Evolutionary conservation across 2,888 invertebrate species (phyloP).

Genomic region (Oithona nana): DNA sequence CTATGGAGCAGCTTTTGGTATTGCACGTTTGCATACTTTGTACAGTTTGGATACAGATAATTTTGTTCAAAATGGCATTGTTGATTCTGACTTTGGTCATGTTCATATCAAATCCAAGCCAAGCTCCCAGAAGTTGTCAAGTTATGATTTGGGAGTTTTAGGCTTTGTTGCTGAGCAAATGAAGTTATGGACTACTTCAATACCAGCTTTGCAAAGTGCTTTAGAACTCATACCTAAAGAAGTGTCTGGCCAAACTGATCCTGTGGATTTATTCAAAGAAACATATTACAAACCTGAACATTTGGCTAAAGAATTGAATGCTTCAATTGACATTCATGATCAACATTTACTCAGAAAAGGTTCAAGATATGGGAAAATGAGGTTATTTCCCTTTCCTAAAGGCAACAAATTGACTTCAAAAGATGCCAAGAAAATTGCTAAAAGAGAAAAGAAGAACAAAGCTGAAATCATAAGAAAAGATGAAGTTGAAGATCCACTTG

Average conservation of each 20-base stretch:
- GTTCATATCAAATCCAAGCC: background rate
- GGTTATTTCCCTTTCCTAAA: background rate
- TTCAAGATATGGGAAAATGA: background rate
- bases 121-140: background rate
- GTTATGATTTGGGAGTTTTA: no score
- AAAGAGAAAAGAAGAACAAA: background rate
- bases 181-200: no score
- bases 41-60: background rate
- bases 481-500: background rate
- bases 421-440: background rate
- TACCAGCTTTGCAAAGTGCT: no score
- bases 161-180: no score
- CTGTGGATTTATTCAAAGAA: no score
- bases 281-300: no score
- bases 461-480: background rate
- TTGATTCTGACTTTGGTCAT: background rate
- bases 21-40: background rate
- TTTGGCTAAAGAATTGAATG: no score
- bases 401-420: background rate
- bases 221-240: no score
- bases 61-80: background rate
- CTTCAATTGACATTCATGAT: no score
- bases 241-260: no score
- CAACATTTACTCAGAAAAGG: no score
- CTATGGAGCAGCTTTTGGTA: slow-evolving; percentile 3